Conservation (phyloP, 2,797 vertebrate species). For the Hoplostethus mediterraneus region DNA sequence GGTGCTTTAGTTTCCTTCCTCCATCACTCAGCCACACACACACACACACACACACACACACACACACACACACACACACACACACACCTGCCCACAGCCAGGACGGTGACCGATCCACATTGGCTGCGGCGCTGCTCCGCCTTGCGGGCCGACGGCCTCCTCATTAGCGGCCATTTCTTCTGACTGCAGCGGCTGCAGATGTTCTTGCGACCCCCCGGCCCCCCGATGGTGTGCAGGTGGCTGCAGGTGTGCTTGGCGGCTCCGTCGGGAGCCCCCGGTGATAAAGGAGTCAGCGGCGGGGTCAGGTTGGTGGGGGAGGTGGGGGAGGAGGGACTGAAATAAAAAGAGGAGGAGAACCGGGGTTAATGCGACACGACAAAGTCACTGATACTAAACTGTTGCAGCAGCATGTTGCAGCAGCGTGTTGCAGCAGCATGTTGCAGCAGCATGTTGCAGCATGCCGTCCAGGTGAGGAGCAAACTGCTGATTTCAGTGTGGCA, state of each 20-base stretch:
- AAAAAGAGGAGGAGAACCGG: neutral
- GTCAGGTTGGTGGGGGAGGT: conserved; percentile 71
- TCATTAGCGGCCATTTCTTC: conserved; percentile 93
- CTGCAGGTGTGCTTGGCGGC: conserved; percentile 90
- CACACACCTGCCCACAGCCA: conserved; percentile 93
- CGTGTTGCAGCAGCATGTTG: neutral
- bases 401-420: neutral
- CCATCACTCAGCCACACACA: neutral
- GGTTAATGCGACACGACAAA: no score
- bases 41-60: conserved; percentile 6
- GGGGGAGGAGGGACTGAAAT: conserved; percentile 71
- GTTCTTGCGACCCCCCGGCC: conserved; percentile 84
- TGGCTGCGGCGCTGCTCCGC: conserved; percentile 81
- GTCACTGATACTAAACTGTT: no score
- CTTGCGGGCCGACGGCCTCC: conserved; percentile 81
- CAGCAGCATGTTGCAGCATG: neutral
- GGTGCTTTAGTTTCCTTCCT: no score
- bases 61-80: conserved; percentile 17
- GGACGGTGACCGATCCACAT: conserved; percentile 91
- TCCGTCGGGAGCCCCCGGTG: conserved; percentile 84
- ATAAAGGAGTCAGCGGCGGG: conserved; percentile 82
- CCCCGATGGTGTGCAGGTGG: conserved; percentile 95
- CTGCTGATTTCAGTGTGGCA: neutral
- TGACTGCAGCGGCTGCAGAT: conserved; percentile 93
- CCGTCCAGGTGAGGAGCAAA: no score